phyloP scores from a whole-genome alignment of 2,113 vertebrate species.

The Thalassoma bifasciatum region DNA sequence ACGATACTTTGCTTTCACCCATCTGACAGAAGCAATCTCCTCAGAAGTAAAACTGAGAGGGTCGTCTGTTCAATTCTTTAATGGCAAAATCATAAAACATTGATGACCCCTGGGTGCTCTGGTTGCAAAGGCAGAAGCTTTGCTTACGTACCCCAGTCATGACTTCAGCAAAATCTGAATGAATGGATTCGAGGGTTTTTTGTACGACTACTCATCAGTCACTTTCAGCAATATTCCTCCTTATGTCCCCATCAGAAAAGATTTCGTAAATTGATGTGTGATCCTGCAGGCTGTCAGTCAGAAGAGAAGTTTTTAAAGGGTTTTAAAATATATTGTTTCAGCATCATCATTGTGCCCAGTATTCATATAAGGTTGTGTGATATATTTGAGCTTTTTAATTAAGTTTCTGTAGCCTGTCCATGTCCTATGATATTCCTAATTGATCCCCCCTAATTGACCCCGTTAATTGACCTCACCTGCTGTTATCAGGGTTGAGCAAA shows the following conservation, averaged over 20 bases:
- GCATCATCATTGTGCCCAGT: too few relatives aligned
- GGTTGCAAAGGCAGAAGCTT: constrained; percentile 11
- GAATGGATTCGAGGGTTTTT: background rate
- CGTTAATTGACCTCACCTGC: too few relatives aligned
- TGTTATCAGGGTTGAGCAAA: too few relatives aligned
- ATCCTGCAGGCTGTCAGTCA: constrained; percentile 12
- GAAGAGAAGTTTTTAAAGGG: too few relatives aligned
- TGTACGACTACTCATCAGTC: background rate
- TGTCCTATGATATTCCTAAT: too few relatives aligned
- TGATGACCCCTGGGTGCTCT: constrained; percentile 57
- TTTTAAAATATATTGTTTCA: too few relatives aligned
- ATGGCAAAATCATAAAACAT: constrained; percentile 66
- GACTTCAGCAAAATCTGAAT: constrained; percentile 13
- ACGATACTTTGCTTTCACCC: constrained; percentile 25
- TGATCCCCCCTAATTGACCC: too few relatives aligned
- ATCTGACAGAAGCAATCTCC: constrained; percentile 59
- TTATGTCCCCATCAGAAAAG: background rate
- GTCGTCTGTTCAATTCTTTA: constrained; percentile 64
- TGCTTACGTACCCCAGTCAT: background rate
- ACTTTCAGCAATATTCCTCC: background rate
- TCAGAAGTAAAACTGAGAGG: constrained; percentile 44
- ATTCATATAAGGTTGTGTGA: too few relatives aligned
- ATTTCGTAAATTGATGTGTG: background rate
- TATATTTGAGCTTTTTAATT: too few relatives aligned
- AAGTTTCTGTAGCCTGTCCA: too few relatives aligned